Evolutionary conservation across 2,888 invertebrate genomes (phyloP), one percentile per base, ranked within the genome.

Genomic region (Seira sanloemensis): DNA sequence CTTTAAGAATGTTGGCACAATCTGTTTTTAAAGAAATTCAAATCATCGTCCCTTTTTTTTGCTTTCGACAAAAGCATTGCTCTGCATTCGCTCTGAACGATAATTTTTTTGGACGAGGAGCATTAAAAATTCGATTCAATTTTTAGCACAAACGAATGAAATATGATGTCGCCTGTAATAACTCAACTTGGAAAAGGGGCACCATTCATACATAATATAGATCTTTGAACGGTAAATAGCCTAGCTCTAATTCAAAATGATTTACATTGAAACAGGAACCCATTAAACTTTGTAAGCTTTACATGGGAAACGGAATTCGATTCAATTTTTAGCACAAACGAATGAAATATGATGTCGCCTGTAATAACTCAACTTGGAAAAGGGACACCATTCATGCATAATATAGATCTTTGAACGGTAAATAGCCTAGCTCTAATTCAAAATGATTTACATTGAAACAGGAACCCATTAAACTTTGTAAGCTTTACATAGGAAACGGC

Each of bases 391-490:
- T 37, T 37, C 37, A 37, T 37, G 37, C 4, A 37, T 37, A 12
- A 4, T 37, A 37, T 7, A 37, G 37, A 12, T n/a, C n/a, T 12
- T 37, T 37, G 37, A 37, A 37, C 12, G 37, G n/a, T n/a, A n/a
- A n/a, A n/a, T n/a, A n/a, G 12, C 4, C 37, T 37, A 12, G 37
- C n/a, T 12, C 18, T 67, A 76, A 25, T 77, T 77, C 23, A 4
- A 54, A 77, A 68, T 77, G 77, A 77, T 77, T 77, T 77, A 77
- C 25, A 68, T 77, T 37, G 37, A 37, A 7, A 37, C 37, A 37
- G 4, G 37, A 37, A 37, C 37, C 37, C 37, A 37, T 37, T 7
- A 37, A 37, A 37, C 5, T 37, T n/a, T n/a, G 12, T 4, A 37
- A 37, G 37, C 12, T 37, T 37, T 37, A 4, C 5, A 37, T 37